These are phyloP conservation scores for Fregata magnificens DNA, from an alignment of 2,113 vertebrate genomes.

Conservation along the genomic window DNA sequence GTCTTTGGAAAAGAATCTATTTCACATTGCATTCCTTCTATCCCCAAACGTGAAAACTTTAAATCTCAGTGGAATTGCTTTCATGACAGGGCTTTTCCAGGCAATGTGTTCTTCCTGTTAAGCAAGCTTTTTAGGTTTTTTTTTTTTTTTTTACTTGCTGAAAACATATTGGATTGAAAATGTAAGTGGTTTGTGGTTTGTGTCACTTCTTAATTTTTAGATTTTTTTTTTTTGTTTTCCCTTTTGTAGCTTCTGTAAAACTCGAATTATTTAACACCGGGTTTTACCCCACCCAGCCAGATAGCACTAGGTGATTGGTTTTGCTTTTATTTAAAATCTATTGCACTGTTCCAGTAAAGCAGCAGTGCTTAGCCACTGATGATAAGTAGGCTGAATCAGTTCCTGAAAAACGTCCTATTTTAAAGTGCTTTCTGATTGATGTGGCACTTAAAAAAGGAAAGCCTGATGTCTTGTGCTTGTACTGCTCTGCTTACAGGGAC, in stretches of 20 bases:
- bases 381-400: conserved; percentile 49
- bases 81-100: background rate
- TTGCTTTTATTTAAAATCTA: conserved; percentile 1
- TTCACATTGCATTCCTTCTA: background rate
- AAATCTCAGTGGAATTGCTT: background rate
- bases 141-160: background rate
- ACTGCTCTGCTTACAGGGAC: background rate
- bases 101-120: background rate
- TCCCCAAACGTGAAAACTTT: background rate
- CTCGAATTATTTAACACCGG: background rate
- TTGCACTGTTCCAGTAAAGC: conserved; percentile 38
- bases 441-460: conserved; percentile 32
- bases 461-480: conserved; percentile 5
- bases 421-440: conserved; percentile 61
- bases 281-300: background rate
- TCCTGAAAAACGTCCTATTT: conserved; percentile 49
- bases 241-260: background rate
- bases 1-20: background rate
- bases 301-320: background rate
- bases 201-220: background rate
- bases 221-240: background rate
- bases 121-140: background rate
- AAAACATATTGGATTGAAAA: background rate
- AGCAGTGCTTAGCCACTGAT: conserved; percentile 3
- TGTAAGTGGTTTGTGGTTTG: background rate